Conservation (phyloP, 2,113 vertebrate genomes). For the Oriolus oriolus region DNA sequence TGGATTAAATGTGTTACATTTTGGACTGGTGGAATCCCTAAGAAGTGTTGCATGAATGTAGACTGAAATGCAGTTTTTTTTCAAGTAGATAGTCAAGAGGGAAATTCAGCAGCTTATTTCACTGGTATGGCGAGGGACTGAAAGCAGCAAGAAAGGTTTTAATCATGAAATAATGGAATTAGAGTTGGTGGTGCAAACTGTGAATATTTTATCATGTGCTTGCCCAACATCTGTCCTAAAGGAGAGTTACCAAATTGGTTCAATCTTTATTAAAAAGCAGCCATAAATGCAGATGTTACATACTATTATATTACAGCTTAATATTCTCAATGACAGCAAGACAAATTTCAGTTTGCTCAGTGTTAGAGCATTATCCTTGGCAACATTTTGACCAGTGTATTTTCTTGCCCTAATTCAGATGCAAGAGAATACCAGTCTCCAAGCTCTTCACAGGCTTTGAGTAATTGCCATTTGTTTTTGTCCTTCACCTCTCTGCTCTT, state of each 20-base stretch:
- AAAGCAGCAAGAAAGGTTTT: not conserved
- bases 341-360: not conserved
- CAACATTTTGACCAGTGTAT: not conserved
- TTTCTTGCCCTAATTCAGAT: constrained; percentile 27
- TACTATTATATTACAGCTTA: not conserved
- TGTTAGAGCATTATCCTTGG: not conserved
- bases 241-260: not conserved
- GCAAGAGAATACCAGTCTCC: not conserved
- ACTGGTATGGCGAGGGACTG: not conserved
- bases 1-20: not conserved
- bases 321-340: not conserved
- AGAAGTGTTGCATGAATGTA: not conserved
- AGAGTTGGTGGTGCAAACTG: not conserved
- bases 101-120: not conserved
- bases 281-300: not conserved
- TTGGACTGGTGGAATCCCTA: not conserved
- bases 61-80: not conserved
- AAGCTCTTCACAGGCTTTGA: not conserved
- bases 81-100: not conserved
- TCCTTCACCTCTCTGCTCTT: constrained; percentile 32
- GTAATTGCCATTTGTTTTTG: constrained; percentile 40
- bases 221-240: not conserved
- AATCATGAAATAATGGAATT: not conserved
- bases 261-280: not conserved
- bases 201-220: not conserved